phyloP scores from a whole-genome alignment of 1,140 invertebrate genomes.

The Lanistes nyassanus region DNA sequence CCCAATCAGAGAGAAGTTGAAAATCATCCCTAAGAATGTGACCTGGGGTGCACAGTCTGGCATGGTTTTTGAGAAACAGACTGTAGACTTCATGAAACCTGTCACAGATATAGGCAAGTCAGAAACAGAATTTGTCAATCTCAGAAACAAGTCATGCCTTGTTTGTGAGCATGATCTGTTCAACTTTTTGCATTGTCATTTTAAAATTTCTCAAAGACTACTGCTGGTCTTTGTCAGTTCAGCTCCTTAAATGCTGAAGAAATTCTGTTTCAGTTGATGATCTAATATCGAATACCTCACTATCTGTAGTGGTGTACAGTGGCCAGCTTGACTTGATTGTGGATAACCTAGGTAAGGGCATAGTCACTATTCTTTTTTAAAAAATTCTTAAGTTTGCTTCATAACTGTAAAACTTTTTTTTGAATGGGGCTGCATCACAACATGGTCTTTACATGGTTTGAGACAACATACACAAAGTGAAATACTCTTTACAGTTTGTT shows the following conservation, averaged over 20 bases:
- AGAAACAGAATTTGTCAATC: background rate
- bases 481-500: background rate
- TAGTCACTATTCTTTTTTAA: background rate
- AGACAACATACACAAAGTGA: background rate
- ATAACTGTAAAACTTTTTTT: background rate
- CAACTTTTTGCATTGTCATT: too few relatives aligned
- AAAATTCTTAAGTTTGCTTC: background rate
- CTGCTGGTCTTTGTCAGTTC: background rate
- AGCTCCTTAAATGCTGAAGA: too few relatives aligned
- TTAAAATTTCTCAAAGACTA: too few relatives aligned
- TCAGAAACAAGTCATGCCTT: background rate
- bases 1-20: slow-evolving; percentile 73
- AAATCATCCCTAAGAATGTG: slow-evolving; percentile 72
- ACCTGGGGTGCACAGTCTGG: slow-evolving; percentile 74
- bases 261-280: slow-evolving; percentile 58
- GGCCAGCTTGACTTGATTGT: slow-evolving; percentile 74
- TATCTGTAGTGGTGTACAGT: slow-evolving; percentile 77
- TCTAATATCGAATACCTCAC: slow-evolving; percentile 74
- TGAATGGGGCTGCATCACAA: too few relatives aligned
- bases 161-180: too few relatives aligned
- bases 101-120: slow-evolving; percentile 77
- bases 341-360: slow-evolving; percentile 29
- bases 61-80: slow-evolving; percentile 74
- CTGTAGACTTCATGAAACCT: slow-evolving; percentile 86
- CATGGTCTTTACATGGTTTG: too few relatives aligned